A percentile compares a stretch with the other conserved stretches of the same genome.
Evolutionary conservation across 1,140 invertebrate species (phyloP).

Genomic region (Ctenoplectra terminalis): DNA sequence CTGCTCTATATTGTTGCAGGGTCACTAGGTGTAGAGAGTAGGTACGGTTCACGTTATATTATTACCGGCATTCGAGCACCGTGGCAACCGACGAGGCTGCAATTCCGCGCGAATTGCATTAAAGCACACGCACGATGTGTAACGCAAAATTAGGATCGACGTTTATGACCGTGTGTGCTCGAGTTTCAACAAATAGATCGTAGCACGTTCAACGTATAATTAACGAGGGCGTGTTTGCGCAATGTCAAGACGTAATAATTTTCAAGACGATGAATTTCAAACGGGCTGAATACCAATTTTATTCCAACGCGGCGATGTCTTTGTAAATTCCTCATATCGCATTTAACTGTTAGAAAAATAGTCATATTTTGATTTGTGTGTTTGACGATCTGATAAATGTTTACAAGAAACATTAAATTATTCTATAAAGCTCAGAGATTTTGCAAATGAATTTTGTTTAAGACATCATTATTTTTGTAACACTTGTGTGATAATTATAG

Average conservation of each 20-base stretch:
- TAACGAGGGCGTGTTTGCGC: conserved; percentile 39
- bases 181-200: conserved; percentile 47
- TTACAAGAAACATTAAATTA: no score
- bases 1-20: conserved; percentile 64
- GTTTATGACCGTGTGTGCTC: conserved; percentile 34
- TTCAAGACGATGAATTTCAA: conserved; percentile 13
- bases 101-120: conserved; percentile 48
- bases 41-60: conserved; percentile 50
- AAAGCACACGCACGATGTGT: conserved; percentile 24
- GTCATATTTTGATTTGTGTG: no score
- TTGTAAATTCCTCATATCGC: background rate
- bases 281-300: background rate
- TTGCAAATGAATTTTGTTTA: no score
- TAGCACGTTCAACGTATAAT: conserved; percentile 39
- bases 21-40: conserved; percentile 58
- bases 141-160: conserved; percentile 57
- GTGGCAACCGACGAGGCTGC: conserved; percentile 29
- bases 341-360: no score
- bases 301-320: background rate
- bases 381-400: no score
- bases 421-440: no score
- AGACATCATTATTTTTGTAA: no score
- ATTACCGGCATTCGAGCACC: conserved; percentile 58
- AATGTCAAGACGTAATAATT: conserved; percentile 29
- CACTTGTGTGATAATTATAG: no score